Percentiles rank a stretch among this genome's conserved stretches.
Evolutionary conservation across 1,140 invertebrate genomes (phyloP).

Genomic region (Drosophila baimaii): DNA sequence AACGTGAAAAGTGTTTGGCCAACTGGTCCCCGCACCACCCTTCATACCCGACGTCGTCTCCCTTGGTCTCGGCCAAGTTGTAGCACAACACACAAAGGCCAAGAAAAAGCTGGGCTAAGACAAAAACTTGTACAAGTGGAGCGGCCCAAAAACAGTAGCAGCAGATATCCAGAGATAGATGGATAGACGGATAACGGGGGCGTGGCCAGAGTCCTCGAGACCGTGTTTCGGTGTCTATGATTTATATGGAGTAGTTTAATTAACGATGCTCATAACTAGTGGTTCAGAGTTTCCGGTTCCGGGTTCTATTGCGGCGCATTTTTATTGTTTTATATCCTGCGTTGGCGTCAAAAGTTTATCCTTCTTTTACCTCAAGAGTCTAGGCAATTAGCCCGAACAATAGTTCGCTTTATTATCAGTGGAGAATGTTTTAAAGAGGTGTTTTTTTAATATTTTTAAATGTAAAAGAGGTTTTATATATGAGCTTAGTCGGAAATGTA

Average conservation of each 20-base stretch:
- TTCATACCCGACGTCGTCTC: not conserved
- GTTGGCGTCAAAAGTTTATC: not conserved
- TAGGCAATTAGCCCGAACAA: conserved; percentile 25
- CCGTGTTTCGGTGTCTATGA: conserved; percentile 18
- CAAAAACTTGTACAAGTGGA: conserved; percentile 49
- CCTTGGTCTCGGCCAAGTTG: conserved; percentile 21
- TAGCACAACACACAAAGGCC: conserved; percentile 37
- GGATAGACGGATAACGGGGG: conserved; percentile 22
- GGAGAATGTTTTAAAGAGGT: not conserved
- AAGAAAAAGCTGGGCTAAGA: conserved; percentile 39
- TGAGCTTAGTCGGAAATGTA: too few species aligned
- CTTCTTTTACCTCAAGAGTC: not conserved
- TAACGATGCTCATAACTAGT: conserved; percentile 55
- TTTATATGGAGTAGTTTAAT: conserved; percentile 49
- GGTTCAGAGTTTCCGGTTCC: conserved; percentile 40
- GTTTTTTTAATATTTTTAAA: not conserved
- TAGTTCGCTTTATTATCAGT: not conserved
- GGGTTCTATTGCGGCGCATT: conserved; percentile 4
- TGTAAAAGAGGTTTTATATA: not conserved
- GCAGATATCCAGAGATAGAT: conserved; percentile 34
- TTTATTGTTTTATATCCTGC: conserved; percentile 22
- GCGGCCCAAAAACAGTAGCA: conserved; percentile 19
- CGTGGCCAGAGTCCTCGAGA: conserved; percentile 5
- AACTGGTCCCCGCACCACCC: conserved; percentile 1
- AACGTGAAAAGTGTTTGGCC: conserved; percentile 80